Evolutionary conservation across 35 echinoderm and acorn worm genomes (phyloP).

Genomic region (Ptychodera flava): DNA sequence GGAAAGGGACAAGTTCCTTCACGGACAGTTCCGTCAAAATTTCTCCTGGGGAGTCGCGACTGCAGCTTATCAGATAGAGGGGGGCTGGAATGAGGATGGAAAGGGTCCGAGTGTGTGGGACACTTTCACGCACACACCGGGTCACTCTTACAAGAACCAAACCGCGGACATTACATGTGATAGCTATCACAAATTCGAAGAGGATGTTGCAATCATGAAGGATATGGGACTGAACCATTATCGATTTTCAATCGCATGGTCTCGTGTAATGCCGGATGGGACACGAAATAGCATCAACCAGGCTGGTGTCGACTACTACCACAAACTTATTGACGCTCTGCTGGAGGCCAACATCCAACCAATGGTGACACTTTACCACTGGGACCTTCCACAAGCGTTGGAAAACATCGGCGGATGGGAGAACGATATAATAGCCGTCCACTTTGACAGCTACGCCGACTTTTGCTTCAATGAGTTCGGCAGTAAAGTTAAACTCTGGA

Average conservation of each 20-base stretch:
- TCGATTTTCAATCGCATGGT: constrained; percentile 87
- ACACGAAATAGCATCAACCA: constrained; percentile 59
- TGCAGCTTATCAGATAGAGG: constrained; percentile 85
- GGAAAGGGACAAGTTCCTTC: constrained; percentile 55
- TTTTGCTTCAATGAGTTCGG: constrained; percentile 83
- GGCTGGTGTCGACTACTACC: constrained; percentile 74
- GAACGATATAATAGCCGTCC: constrained; percentile 67
- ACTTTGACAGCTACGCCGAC: constrained; percentile 81
- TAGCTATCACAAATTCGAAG: constrained; percentile 75
- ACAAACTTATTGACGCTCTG: constrained; percentile 62
- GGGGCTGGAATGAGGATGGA: constrained; percentile 72
- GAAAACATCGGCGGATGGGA: constrained; percentile 79
- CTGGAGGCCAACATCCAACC: constrained; percentile 50
- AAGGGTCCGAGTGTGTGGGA: constrained; percentile 77
- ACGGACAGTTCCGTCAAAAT: constrained; percentile 63
- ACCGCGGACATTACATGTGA: constrained; percentile 73
- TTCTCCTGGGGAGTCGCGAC: constrained; percentile 81
- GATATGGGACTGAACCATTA: constrained; percentile 67
- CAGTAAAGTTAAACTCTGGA: constrained; percentile 68
- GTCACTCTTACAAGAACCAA: constrained; percentile 34
- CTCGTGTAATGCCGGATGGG: constrained; percentile 62
- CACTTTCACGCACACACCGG: constrained; percentile 38
- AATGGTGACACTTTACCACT: constrained; percentile 81
- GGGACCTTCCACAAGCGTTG: constrained; percentile 63
- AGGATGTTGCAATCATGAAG: constrained; percentile 63